These are phyloP conservation scores for Amia ocellicauda DNA, from an alignment of 2,113 vertebrate species.

Conservation along the genomic window DNA sequence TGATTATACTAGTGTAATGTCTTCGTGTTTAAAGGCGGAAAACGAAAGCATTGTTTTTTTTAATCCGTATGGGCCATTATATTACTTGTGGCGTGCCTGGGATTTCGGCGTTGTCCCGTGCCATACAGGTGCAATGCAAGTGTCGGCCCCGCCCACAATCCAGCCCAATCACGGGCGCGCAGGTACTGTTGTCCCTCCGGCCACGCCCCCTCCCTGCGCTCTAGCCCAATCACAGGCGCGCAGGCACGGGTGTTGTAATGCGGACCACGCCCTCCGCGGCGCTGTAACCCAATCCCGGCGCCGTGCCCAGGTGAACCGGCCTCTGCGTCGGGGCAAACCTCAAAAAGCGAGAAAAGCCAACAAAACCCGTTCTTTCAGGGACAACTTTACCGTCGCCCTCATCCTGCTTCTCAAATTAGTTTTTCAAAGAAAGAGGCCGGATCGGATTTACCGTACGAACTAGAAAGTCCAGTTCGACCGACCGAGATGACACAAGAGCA, in stretches of 20 bases:
- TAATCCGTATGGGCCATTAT: no score
- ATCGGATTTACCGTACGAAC: conserved; percentile 88
- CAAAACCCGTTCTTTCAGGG: conserved; percentile 84
- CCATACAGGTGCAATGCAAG: no score
- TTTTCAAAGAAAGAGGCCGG: conserved; percentile 71
- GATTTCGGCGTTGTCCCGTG: no score
- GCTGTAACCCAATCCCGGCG: conserved; percentile 72
- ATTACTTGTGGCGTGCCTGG: no score
- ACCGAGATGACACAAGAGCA: conserved; percentile 95
- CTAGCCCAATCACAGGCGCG: background rate
- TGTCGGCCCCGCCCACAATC: conserved; percentile 15
- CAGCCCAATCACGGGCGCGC: no score
- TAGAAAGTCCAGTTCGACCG: conserved; percentile 96
- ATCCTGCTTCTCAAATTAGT: conserved; percentile 58
- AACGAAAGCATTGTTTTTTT: no score
- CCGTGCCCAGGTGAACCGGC: conserved; percentile 75
- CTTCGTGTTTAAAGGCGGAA: no score
- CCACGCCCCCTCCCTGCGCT: conserved; percentile 12
- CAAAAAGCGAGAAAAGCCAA: conserved; percentile 91
- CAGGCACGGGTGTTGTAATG: no score
- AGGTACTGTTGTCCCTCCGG: no score
- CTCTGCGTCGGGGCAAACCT: conserved; percentile 66
- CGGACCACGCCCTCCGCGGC: conserved; percentile 41
- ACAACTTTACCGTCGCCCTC: conserved; percentile 70
- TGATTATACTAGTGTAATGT: no score